These are phyloP conservation scores for Thumatha senex DNA, from an alignment of 2,888 invertebrate species.

Conservation along the genomic window DNA sequence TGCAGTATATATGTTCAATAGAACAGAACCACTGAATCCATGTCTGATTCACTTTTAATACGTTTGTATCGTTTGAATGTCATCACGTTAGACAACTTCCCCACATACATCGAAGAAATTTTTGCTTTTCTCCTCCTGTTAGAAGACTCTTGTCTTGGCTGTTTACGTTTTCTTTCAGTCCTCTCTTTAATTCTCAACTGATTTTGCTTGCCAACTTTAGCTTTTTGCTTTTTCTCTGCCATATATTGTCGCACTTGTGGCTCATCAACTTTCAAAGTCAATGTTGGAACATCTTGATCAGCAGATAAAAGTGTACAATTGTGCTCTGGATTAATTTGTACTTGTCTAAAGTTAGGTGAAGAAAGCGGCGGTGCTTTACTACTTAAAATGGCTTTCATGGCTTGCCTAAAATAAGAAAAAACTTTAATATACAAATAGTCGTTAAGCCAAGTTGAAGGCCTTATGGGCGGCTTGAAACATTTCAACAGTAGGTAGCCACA, in stretches of 20 bases:
- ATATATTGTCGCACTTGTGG: neutral
- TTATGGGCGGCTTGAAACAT: too few relatives aligned
- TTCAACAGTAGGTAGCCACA: too few relatives aligned
- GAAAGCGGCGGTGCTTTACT: slow-evolving; percentile 16
- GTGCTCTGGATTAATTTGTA: neutral
- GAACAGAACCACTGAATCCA: slow-evolving; percentile 9
- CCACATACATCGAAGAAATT: slow-evolving; percentile 35
- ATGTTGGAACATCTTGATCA: neutral
- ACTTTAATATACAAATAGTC: too few relatives aligned
- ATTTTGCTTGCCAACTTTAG: neutral
- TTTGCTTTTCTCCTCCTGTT: slow-evolving; percentile 24
- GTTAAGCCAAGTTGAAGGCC: too few relatives aligned
- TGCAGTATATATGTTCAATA: too few relatives aligned
- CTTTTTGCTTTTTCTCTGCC: neutral
- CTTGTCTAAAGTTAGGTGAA: neutral
- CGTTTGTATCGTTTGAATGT: slow-evolving; percentile 15
- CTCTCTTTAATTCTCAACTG: neutral
- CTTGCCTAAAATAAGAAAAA: slow-evolving; percentile 43
- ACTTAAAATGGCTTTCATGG: slow-evolving; percentile 44
- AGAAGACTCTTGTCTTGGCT: slow-evolving; percentile 37
- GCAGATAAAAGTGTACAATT: neutral
- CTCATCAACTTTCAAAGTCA: neutral
- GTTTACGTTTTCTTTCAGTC: slow-evolving; percentile 17
- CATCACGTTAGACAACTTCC: slow-evolving; percentile 47
- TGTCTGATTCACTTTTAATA: slow-evolving; percentile 32